A percentile compares a stretch with the other conserved stretches of the same genome.
These are phyloP conservation scores for Cheilinus undulatus DNA, from an alignment of 2,113 vertebrate genomes.

Conservation along the genomic window DNA sequence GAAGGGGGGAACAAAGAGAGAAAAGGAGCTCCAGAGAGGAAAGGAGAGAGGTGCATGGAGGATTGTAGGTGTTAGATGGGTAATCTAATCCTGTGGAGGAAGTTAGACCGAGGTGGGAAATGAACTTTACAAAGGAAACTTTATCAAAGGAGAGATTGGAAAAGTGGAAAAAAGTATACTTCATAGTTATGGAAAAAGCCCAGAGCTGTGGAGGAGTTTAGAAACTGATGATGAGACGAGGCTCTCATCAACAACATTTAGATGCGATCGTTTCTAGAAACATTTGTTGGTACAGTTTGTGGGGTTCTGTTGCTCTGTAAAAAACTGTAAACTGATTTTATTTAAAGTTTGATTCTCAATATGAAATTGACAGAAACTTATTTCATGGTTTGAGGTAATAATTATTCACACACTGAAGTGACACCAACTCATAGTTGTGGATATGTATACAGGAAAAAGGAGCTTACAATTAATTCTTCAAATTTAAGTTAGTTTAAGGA, in stretches of 20 bases:
- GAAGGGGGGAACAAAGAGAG: not conserved
- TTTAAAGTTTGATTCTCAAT: not conserved
- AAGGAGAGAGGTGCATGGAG: slow-evolving; percentile 37
- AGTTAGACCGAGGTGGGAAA: slow-evolving; percentile 54
- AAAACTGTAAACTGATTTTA: not conserved
- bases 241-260: slow-evolving; percentile 14
- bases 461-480: not conserved
- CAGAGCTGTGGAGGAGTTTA: slow-evolving; percentile 39
- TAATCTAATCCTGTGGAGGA: slow-evolving; percentile 66
- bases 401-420: not conserved
- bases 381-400: not conserved
- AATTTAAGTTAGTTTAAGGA: no score
- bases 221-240: slow-evolving; percentile 37
- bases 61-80: slow-evolving; percentile 61
- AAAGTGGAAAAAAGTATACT: slow-evolving; percentile 33
- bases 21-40: slow-evolving; percentile 28
- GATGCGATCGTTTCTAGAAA: slow-evolving; percentile 1
- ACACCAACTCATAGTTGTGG: not conserved
- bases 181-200: slow-evolving; percentile 33
- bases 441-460: not conserved
- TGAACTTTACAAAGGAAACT: slow-evolving; percentile 60
- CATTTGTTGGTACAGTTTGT: slow-evolving; percentile 6
- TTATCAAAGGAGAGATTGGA: slow-evolving; percentile 59
- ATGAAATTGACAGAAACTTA: not conserved
- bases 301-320: not conserved